phyloP scores from a whole-genome alignment of 2,797 vertebrate genomes.

The Gymnodraco acuticeps region DNA sequence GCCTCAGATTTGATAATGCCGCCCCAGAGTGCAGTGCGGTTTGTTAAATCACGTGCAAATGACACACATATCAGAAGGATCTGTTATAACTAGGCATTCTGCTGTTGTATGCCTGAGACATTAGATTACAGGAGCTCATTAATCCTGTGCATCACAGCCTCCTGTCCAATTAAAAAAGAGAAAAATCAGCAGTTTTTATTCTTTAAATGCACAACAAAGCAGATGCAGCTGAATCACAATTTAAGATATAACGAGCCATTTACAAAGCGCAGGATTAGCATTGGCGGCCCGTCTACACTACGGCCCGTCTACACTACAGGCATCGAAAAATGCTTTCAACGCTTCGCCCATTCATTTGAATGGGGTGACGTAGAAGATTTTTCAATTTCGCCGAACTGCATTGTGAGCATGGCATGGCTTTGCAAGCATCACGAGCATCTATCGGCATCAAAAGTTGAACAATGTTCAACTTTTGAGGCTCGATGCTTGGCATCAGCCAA shows the following conservation, averaged over 20 bases:
- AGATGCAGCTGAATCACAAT: not conserved
- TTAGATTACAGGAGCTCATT: not conserved
- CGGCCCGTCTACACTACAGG: too few relatives aligned
- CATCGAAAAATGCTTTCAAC: too few relatives aligned
- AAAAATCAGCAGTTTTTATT: not conserved
- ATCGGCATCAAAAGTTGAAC: too few relatives aligned
- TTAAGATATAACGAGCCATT: not conserved
- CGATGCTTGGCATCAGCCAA: too few relatives aligned
- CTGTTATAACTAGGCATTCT: not conserved
- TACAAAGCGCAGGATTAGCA: not conserved
- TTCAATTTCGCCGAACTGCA: too few relatives aligned
- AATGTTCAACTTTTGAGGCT: too few relatives aligned
- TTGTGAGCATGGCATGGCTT: too few relatives aligned
- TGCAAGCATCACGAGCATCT: too few relatives aligned
- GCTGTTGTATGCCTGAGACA: not conserved
- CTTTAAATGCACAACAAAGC: not conserved
- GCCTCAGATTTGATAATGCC: constrained; percentile 10
- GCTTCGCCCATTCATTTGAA: too few relatives aligned
- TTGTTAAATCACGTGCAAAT: not conserved
- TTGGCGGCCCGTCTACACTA: too few relatives aligned
- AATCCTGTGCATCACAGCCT: constrained; percentile 5
- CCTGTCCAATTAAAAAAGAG: not conserved
- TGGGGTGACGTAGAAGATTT: too few relatives aligned
- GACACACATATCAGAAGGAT: not conserved
- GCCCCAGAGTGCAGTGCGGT: not conserved